Percentiles rank a stretch among this genome's conserved stretches.
These are phyloP conservation scores for Stenolophus ochropezus DNA, from an alignment of 2,888 invertebrate species.

Conservation along the genomic window DNA sequence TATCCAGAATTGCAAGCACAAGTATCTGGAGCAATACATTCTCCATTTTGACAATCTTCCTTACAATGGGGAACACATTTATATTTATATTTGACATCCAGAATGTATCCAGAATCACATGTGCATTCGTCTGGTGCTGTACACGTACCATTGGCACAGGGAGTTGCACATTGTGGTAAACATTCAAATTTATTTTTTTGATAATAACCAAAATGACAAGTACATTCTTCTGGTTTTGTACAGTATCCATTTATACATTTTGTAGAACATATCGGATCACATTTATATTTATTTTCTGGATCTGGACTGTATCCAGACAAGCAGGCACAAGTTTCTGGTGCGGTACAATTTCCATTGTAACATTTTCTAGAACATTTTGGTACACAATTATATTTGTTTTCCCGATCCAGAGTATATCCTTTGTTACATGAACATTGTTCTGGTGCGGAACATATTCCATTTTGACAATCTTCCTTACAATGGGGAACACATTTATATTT, in stretches of 20 bases:
- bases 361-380: constrained; percentile 70
- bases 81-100: constrained; percentile 66
- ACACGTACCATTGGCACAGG: constrained; percentile 69
- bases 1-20: constrained; percentile 76
- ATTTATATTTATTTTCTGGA: constrained; percentile 63
- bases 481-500: constrained; percentile 64
- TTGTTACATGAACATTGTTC: constrained; percentile 73
- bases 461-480: constrained; percentile 65
- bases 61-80: constrained; percentile 65
- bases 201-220: constrained; percentile 76
- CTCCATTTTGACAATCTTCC: constrained; percentile 67
- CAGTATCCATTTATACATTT: constrained; percentile 69
- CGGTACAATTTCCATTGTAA: constrained; percentile 66
- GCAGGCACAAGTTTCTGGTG: constrained; percentile 63
- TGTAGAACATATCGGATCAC: constrained; percentile 65
- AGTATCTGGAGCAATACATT: constrained; percentile 68
- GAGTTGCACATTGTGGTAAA: constrained; percentile 69
- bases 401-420: constrained; percentile 74
- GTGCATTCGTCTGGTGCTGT: constrained; percentile 62
- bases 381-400: constrained; percentile 69
- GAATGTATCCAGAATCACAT: constrained; percentile 73
- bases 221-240: constrained; percentile 68
- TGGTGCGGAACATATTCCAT: constrained; percentile 69
- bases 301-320: constrained; percentile 72
- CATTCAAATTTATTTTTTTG: constrained; percentile 69